A percentile compares a stretch with the other conserved stretches of the same genome.
phyloP scores from a whole-genome alignment of 2,888 invertebrate genomes.

The Carpatolechia fugitivella region DNA sequence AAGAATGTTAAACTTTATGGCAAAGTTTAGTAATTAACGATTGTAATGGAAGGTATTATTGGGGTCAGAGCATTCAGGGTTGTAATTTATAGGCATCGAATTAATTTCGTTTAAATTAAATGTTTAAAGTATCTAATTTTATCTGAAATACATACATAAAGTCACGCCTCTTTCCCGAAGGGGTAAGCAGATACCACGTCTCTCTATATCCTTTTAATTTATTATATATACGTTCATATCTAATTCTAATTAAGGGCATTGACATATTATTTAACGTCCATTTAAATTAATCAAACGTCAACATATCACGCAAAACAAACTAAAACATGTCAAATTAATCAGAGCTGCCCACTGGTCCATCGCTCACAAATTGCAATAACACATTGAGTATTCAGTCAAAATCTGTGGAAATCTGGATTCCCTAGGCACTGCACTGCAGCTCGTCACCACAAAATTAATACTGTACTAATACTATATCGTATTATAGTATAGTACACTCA shows the following conservation, averaged over 20 bases:
- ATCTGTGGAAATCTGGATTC: conserved; percentile 56
- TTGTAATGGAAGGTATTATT: not conserved
- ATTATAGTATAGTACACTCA: no score
- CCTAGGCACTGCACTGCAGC: conserved; percentile 45
- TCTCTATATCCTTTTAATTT: no score
- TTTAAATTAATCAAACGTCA: not conserved
- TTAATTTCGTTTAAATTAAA: not conserved
- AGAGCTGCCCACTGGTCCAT: not conserved
- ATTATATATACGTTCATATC: no score
- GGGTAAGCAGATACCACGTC: no score
- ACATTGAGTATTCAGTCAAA: conserved; percentile 42
- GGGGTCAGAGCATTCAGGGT: not conserved
- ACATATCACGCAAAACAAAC: not conserved
- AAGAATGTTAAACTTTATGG: not conserved
- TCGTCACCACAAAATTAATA: conserved; percentile 66
- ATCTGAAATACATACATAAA: no score
- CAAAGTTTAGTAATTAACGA: conserved; percentile 7
- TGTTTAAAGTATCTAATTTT: no score
- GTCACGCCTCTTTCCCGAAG: no score
- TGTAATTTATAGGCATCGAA: not conserved
- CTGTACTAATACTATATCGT: no score
- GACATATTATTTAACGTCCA: not conserved
- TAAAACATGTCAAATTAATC: not conserved
- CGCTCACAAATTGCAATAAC: conserved; percentile 8
- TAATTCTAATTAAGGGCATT: no score